These are phyloP conservation scores for Xiphydria camelus DNA, from an alignment of 2,888 invertebrate genomes.

Conservation along the genomic window DNA sequence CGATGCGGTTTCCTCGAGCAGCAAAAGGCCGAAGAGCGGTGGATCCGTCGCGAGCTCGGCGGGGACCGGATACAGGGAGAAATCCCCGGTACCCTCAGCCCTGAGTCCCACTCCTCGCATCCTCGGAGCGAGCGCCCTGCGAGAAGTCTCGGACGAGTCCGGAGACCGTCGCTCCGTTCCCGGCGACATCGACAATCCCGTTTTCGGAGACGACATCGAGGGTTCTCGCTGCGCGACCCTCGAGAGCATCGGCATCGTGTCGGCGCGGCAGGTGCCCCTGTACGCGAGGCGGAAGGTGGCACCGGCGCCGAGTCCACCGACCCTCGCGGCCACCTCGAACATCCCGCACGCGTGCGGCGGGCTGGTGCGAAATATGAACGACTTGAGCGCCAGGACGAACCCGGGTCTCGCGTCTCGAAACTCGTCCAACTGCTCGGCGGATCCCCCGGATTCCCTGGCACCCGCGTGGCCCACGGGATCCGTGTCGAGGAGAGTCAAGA, in stretches of 20 bases:
- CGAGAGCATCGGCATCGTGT: constrained; percentile 60
- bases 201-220: constrained; percentile 52
- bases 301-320: constrained; percentile 46
- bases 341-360: constrained; percentile 53
- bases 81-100: constrained; percentile 50
- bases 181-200: constrained; percentile 60
- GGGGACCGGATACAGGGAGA: constrained; percentile 51
- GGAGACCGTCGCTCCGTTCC: constrained; percentile 56
- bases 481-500: constrained; percentile 74
- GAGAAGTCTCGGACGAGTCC: constrained; percentile 55
- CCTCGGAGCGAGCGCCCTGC: constrained; percentile 61
- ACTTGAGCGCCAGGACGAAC: constrained; percentile 48
- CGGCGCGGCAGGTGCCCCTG: constrained; percentile 42
- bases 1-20: constrained; percentile 16
- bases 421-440: constrained; percentile 50
- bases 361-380: constrained; percentile 54
- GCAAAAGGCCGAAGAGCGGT: constrained; percentile 48
- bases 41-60: constrained; percentile 51
- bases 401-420: constrained; percentile 42
- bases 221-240: constrained; percentile 62
- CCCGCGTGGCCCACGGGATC: constrained; percentile 70
- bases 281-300: constrained; percentile 49
- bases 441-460: constrained; percentile 49
- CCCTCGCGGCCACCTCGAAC: constrained; percentile 49
- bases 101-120: constrained; percentile 57